phyloP scores from a whole-genome alignment of 2,797 vertebrate species.

The Emydoidea blandingii region DNA sequence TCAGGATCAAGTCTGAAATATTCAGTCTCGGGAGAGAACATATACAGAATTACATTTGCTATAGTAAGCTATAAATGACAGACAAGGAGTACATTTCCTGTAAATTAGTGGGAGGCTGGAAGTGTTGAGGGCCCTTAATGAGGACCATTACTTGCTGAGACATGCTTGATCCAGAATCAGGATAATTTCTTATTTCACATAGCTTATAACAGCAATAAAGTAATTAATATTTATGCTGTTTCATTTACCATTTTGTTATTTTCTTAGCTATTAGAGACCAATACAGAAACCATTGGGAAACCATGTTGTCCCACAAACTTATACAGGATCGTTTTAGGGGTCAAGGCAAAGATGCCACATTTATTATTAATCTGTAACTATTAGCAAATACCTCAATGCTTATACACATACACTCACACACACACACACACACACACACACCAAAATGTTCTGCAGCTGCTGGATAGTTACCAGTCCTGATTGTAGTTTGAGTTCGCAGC shows the following conservation, averaged over 20 bases:
- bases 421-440: no score
- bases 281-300: background rate
- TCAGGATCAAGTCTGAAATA: background rate
- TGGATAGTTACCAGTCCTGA: no score
- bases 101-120: background rate
- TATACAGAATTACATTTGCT: background rate
- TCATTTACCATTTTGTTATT: background rate
- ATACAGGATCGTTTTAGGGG: no score
- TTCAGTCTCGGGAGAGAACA: background rate
- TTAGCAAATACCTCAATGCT: no score
- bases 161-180: background rate
- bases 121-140: background rate
- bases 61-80: background rate
- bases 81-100: background rate
- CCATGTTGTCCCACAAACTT: no score
- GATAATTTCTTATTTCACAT: background rate
- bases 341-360: no score
- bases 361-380: no score
- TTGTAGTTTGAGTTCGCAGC: no score
- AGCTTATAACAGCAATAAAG: background rate
- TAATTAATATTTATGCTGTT: background rate
- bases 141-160: background rate
- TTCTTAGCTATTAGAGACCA: background rate
- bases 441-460: no score
- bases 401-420: no score